Conservation (phyloP, 2,797 vertebrate genomes). For the Vespertilio murinus region DNA sequence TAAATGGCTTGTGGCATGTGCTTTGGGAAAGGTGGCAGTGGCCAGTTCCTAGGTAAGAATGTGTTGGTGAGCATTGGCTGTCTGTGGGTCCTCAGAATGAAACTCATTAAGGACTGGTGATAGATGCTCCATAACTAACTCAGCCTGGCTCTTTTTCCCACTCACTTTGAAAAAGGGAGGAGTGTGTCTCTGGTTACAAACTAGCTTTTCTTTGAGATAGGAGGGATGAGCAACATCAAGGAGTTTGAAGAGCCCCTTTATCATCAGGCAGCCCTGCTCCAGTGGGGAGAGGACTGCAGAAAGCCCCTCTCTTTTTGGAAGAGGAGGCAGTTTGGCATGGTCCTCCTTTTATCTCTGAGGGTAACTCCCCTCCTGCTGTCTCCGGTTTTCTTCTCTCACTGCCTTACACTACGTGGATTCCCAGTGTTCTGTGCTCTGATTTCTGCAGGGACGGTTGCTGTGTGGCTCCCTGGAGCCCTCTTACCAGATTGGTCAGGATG, state of each 20-base stretch:
- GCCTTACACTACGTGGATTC: not conserved
- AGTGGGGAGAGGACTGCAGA: not conserved
- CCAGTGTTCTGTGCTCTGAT: not conserved
- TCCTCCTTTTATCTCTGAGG: not conserved
- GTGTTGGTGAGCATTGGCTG: not conserved
- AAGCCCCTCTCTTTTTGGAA: not conserved
- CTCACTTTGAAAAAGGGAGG: not conserved
- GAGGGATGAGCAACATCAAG: not conserved
- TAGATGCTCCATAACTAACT: no score
- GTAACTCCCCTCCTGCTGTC: not conserved
- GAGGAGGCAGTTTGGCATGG: not conserved
- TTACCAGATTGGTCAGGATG: slow-evolving; percentile 19
- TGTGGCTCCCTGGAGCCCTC: not conserved
- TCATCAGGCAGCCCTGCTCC: not conserved
- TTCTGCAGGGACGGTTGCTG: not conserved
- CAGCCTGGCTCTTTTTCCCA: not conserved
- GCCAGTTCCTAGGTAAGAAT: not conserved
- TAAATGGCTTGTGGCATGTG: not conserved
- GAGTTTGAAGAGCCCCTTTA: not conserved
- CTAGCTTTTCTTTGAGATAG: not conserved
- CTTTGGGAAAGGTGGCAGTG: not conserved
- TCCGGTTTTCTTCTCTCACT: not conserved
- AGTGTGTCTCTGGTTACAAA: not conserved
- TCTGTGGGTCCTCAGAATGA: not conserved
- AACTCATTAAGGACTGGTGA: not conserved